Evolutionary conservation across 2,888 invertebrate species (phyloP), one percentile per base, ranked within the genome.

Genomic region (Andrena praecox): DNA sequence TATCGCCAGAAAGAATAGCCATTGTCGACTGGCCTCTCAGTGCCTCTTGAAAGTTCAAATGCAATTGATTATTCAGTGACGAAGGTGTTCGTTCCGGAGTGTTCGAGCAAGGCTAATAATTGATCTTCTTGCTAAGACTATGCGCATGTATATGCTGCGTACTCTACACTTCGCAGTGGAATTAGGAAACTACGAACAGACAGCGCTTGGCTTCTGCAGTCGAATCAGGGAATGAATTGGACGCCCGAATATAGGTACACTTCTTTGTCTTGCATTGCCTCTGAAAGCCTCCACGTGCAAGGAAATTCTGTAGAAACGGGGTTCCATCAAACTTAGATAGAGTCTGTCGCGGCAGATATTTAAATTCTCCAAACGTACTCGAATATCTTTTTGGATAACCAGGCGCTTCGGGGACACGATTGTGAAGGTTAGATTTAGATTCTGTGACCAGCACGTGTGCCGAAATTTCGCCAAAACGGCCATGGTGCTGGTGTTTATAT

Each of bases 401-500:
- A 4, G 5, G 4, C 12, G 42, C 16, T 42, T 1, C 16, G 3
- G 4, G 4, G 4, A 16, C 42, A 16, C 16, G 42, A 16, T 16
- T 42, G 2, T 54, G 8, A 3, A 54, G 10, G 1, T 24, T 12
- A 12, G 42, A 24, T 48, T 42, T 8, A 4, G 12, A 48, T 48
- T 50, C 35, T 8, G 42, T 8, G 7, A 8, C 1, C 16, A 35
- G 24, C 52, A 20, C n/a, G 5, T 29, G n/a, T 5, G n/a, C 3
- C 42, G 8, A 29, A 5, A 48, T 24, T 56, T 66, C n/a, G n/a
- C n/a, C 33, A 56, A 54, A 71, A 59, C 24, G 12, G 56, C 60
- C 64, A 33, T 42, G 42, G 24, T 31, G 31, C 24, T 42, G 50
- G 20, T 80, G 80, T 73, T 81, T 80, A 68, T 31, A 54, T 31